Evolutionary conservation across 2,888 invertebrate genomes (phyloP), one percentile per base, ranked within the genome.

Genomic region (Drosophila neonasuta): DNA sequence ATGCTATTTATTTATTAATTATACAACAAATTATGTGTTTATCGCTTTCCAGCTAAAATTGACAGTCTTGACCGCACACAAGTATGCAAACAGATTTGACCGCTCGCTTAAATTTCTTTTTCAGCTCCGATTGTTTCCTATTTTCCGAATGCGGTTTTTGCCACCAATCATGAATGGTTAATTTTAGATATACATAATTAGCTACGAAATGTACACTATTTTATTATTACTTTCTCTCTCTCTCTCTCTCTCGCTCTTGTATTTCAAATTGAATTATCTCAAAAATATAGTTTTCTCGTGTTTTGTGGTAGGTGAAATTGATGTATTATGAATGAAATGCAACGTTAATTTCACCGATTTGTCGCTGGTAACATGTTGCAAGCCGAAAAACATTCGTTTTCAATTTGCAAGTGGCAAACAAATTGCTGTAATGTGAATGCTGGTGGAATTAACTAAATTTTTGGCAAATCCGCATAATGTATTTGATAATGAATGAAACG

Each of bases 1-100:
- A 67, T 64, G 51, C 57, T 32, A 58, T 73, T 79, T 67, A 44
- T 45, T 48, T 67, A 78, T 80, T 64, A 80, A 80, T 86, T 86
- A 83, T 80, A 52, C 50, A 51, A 9, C 55, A 52, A 64, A 70
- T 71, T 67, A 68, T 69, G 67, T 64, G 68, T 62, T 68, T 71
- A 78, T 83, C 78, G 39, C 32, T 58, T 57, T 42, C 10, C 57
- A 67, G 13, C 61, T 55, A 58, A 74, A 71, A 66, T 60, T 72
- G 69, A 66, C 75, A 66, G 72, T 44, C 44, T 29, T 39, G 44
- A 78, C 84, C 84, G 30, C 84, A 74, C 42, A 29, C 52, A 41
- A 41, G 20, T 9, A 24, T 51, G 10, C 52, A 52, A 52, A 41
- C 41, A 41, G 50, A 58, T 58, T 39, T 50, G 10, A 30, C 41